Conservation (phyloP, 2,888 invertebrate species). For the Synergus japonicus region DNA sequence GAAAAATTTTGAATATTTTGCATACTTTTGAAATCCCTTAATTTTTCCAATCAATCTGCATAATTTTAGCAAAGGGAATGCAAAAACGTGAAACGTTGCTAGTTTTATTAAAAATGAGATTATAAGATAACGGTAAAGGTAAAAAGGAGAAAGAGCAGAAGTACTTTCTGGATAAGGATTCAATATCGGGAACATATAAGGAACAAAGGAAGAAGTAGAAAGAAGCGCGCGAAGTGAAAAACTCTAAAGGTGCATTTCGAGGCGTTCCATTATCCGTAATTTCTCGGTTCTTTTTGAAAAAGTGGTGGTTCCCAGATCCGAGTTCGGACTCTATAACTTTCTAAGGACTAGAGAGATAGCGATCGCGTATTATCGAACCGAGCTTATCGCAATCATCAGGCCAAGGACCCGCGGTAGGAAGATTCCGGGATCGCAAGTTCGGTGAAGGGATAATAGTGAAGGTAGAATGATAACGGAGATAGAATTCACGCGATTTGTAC, state of each 20-base stretch:
- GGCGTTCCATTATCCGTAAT: slow-evolving; percentile 34
- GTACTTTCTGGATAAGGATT: background rate
- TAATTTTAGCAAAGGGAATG: no score
- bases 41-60: no score
- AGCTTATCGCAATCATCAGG: slow-evolving; percentile 62
- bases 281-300: slow-evolving; percentile 32
- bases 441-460: slow-evolving; percentile 64
- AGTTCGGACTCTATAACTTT: slow-evolving; percentile 40
- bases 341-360: slow-evolving; percentile 57
- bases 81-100: no score
- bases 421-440: slow-evolving; percentile 39
- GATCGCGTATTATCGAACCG: slow-evolving; percentile 61
- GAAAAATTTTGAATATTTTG: no score
- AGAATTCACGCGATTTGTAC: slow-evolving; percentile 62
- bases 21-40: no score
- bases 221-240: slow-evolving; percentile 24
- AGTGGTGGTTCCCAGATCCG: slow-evolving; percentile 23
- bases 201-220: slow-evolving; percentile 13
- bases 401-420: slow-evolving; percentile 9
- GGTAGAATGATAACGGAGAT: slow-evolving; percentile 57
- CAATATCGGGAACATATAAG: slow-evolving; percentile 17
- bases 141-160: background rate
- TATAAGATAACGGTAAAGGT: background rate
- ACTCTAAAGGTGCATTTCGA: slow-evolving; percentile 12
- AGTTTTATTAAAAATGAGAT: background rate